A percentile compares a stretch with the other conserved stretches of the same genome.
These are phyloP conservation scores for Enteromius radiatus DNA, from an alignment of 2,797 vertebrate genomes.

Conservation along the genomic window DNA sequence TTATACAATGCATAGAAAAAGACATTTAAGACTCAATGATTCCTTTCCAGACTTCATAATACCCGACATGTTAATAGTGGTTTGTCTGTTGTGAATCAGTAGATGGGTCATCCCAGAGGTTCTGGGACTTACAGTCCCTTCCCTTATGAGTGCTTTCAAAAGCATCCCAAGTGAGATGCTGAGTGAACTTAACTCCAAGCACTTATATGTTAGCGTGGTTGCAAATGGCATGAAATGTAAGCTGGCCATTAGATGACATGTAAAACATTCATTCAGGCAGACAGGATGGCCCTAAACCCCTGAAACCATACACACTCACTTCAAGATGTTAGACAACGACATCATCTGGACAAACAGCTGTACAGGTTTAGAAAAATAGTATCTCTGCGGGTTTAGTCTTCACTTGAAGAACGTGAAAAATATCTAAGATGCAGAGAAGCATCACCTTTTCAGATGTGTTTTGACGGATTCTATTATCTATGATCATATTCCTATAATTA, in stretches of 20 bases:
- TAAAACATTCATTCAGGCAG: conserved; percentile 33
- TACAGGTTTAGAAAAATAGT: conserved; percentile 56
- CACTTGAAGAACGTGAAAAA: conserved; percentile 33
- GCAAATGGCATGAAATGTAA: conserved; percentile 18
- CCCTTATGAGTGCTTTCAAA: conserved; percentile 37
- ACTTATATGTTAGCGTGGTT: conserved; percentile 3
- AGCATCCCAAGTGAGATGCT: neutral
- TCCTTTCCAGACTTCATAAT: conserved; percentile 32
- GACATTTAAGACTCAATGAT: conserved; percentile 46
- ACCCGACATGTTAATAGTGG: conserved; percentile 47
- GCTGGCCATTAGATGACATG: conserved; percentile 26
- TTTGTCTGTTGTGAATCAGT: conserved; percentile 29
- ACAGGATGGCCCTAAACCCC: conserved; percentile 22
- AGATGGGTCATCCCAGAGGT: neutral
- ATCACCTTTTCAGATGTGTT: conserved; percentile 14
- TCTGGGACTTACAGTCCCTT: conserved; percentile 20
- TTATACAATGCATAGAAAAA: conserved; percentile 45
- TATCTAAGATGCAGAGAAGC: conserved; percentile 1
- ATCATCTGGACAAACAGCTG: conserved; percentile 43
- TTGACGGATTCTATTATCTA: neutral
- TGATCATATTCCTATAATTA: conserved; percentile 14
- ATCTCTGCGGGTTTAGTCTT: conserved; percentile 30
- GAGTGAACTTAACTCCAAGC: conserved; percentile 9
- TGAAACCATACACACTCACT: conserved; percentile 19
- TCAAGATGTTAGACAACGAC: conserved; percentile 37